A percentile compares a stretch with the other conserved stretches of the same genome.
Evolutionary conservation across 2,113 vertebrate genomes (phyloP).

Genomic region (Tetraodon nigroviridis): DNA sequence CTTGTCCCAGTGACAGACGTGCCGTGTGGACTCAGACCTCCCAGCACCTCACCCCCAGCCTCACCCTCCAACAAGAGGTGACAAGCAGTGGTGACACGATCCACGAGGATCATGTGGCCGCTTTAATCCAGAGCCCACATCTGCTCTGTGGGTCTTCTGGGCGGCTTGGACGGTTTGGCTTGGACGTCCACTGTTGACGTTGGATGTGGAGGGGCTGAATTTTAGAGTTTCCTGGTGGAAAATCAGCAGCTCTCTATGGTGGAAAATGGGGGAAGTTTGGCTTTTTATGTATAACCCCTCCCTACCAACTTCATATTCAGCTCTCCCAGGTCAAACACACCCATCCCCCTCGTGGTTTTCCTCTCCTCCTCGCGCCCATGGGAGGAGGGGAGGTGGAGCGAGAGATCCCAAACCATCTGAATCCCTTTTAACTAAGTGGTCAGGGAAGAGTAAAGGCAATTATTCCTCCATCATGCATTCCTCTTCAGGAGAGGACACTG

Average conservation of each 20-base stretch:
- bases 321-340: constrained; percentile 69
- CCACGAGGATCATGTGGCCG: constrained; percentile 54
- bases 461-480: constrained; percentile 74
- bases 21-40: constrained; percentile 19
- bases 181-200: neutral
- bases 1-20: constrained; percentile 14
- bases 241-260: constrained; percentile 3
- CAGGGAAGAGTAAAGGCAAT: constrained; percentile 69
- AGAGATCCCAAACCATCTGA: constrained; percentile 73
- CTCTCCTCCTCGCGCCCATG: constrained; percentile 39
- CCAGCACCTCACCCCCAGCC: constrained; percentile 25
- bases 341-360: constrained; percentile 51
- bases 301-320: constrained; percentile 60
- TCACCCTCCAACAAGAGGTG: constrained; percentile 35
- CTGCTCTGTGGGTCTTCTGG: constrained; percentile 15
- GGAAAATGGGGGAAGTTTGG: constrained; percentile 22
- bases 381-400: constrained; percentile 67
- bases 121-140: constrained; percentile 45
- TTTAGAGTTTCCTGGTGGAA: neutral
- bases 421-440: constrained; percentile 73
- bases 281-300: constrained; percentile 63
- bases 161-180: constrained; percentile 17
- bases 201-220: neutral
- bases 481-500: constrained; percentile 64
- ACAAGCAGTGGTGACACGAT: constrained; percentile 39